Conservation (phyloP, 2,797 vertebrate genomes). For the Mastacembelus armatus region DNA sequence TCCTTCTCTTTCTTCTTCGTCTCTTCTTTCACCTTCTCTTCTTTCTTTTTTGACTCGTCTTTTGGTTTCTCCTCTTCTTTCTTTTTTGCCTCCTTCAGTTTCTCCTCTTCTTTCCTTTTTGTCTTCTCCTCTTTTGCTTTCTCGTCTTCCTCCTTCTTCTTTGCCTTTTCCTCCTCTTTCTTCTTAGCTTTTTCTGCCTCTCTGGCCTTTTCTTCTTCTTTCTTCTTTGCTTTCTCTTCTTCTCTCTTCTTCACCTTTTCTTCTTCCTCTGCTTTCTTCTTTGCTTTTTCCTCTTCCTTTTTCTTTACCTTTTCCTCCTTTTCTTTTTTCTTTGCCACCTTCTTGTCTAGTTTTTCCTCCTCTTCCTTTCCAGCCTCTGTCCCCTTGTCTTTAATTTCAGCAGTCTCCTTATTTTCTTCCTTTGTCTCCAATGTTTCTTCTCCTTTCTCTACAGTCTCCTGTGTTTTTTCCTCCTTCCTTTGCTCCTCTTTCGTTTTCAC, state of each 20-base stretch:
- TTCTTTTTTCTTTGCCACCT: constrained; percentile 62
- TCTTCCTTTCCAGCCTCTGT: constrained; percentile 59
- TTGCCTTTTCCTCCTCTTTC: constrained; percentile 62
- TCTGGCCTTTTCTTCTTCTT: constrained; percentile 55
- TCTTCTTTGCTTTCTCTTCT: constrained; percentile 61
- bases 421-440: constrained; percentile 50
- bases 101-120: constrained; percentile 4
- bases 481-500: constrained; percentile 39
- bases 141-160: constrained; percentile 33
- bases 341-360: constrained; percentile 67
- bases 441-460: constrained; percentile 10
- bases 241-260: constrained; percentile 57
- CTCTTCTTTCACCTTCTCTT: constrained; percentile 44
- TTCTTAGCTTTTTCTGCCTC: constrained; percentile 54
- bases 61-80: constrained; percentile 31
- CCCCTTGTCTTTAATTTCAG: constrained; percentile 62
- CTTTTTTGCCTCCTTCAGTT: constrained; percentile 26
- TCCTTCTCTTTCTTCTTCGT: constrained; percentile 24
- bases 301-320: constrained; percentile 66
- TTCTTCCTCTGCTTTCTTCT: constrained; percentile 61
- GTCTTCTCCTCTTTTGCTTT: constrained; percentile 30
- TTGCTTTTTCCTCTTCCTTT: constrained; percentile 63
- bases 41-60: constrained; percentile 40
- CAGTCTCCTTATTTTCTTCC: constrained; percentile 46
- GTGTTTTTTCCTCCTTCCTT: constrained; percentile 19